Evolutionary conservation across 2,888 invertebrate genomes (phyloP), one percentile per base, ranked within the genome.

Genomic region (Melanchra persicariae): DNA sequence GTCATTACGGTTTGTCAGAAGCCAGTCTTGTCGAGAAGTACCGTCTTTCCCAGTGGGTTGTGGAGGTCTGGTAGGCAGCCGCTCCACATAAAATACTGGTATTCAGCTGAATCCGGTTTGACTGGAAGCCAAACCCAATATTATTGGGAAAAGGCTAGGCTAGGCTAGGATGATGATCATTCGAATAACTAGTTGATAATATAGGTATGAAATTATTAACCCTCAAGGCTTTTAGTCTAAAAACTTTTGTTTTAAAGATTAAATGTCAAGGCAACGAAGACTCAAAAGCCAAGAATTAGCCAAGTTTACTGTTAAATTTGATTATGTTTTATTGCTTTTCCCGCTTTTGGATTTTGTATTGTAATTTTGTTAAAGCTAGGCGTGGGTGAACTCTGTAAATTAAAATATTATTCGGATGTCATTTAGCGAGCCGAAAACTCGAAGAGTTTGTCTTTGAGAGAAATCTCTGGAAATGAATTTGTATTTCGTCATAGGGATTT

Each of bases 301-400:
- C 6, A 57, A 71, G 22, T 76, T 52, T 24, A 26, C 19, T 69
- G 30, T 62, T 64, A 30, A 51, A 67, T 70, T 70, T 70, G 51
- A 59, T 49, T 62, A 47, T 19, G 52, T 52, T 70, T 62, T 60
- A 34, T 70, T 70, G 24, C 7, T 62, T 10, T 65, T 64, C n/a
- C 43, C 15, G 55, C 58, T 61, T 37, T 26, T 63, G 59, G 59
- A 59, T 79, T 70, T 63, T 9, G n/a, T 37, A 62, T 66, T 83
- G 58, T 52, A 40, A 30, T 57, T 63, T 79, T 51, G 49, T 76
- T 63, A 51, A 49, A 75, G 30, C n/a, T 4, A 1, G 6, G 37
- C 59, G 51, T 65, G 60, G 80, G 47, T 40, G 60, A 22, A 63
- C 8, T 9, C 10, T 2, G 40, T 24, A 24, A 64, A 60, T 55